These are phyloP conservation scores for Mormyrus proboscirostris DNA, from an alignment of 2,797 vertebrate genomes.

Conservation along the genomic window DNA sequence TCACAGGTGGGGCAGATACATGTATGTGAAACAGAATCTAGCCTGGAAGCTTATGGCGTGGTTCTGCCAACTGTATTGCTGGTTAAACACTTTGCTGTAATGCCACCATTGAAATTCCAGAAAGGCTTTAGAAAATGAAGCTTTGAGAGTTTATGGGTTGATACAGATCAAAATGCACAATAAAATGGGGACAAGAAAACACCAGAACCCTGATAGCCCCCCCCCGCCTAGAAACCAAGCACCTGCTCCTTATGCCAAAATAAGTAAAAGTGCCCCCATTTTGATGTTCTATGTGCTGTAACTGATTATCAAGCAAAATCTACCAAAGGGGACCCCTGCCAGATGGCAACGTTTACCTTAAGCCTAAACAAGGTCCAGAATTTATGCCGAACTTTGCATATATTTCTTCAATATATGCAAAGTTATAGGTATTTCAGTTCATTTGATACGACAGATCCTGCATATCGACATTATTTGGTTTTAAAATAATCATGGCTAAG, in stretches of 20 bases:
- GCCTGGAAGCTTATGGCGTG: not conserved
- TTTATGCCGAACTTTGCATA: not conserved
- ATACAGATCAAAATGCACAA: not conserved
- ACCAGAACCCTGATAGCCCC: not conserved
- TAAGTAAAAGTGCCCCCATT: not conserved
- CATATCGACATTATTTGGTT: not conserved
- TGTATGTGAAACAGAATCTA: not conserved
- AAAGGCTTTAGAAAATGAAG: not conserved
- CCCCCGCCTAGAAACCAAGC: not conserved
- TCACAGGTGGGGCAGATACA: not conserved
- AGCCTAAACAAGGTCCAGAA: not conserved
- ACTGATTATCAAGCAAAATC: not conserved
- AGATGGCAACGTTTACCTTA: not conserved
- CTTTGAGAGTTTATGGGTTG: not conserved
- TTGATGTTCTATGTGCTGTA: not conserved
- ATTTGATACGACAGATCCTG: not conserved
- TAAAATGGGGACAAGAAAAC: not conserved
- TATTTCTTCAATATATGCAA: not conserved
- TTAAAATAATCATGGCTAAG: not conserved
- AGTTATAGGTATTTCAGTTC: not conserved
- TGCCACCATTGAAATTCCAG: not conserved
- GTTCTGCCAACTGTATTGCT: not conserved
- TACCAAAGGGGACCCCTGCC: not conserved
- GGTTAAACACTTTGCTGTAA: not conserved
- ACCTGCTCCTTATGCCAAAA: not conserved